A percentile compares a stretch with the other conserved stretches of the same genome.
These are phyloP conservation scores for Eilema depressum DNA, from an alignment of 2,888 invertebrate genomes.

Conservation along the genomic window DNA sequence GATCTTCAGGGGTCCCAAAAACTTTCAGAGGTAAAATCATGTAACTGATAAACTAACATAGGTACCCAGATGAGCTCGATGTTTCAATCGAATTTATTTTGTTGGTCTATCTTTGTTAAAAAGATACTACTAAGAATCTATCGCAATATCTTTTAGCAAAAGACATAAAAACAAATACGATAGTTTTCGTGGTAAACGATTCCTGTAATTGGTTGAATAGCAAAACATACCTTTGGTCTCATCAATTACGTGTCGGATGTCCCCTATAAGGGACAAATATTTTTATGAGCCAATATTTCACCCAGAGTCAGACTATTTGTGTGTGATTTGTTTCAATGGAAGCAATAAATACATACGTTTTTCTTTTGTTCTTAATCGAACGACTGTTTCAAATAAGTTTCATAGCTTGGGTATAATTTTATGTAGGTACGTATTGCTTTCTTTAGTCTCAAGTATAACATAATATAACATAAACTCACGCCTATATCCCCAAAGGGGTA, in stretches of 20 bases:
- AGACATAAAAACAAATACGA: background rate
- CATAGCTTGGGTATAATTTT: background rate
- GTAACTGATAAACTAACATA: no score
- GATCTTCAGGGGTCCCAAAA: no score
- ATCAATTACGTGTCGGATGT: background rate
- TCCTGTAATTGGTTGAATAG: slow-evolving; percentile 10
- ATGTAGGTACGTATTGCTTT: no score
- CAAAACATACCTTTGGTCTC: background rate
- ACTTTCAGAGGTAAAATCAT: no score
- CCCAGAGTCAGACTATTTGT: background rate
- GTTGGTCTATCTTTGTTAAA: no score
- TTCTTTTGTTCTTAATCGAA: background rate
- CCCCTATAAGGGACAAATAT: slow-evolving; percentile 17
- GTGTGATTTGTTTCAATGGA: slow-evolving; percentile 10
- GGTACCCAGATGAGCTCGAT: no score
- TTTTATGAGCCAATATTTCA: slow-evolving; percentile 12
- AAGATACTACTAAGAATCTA: no score
- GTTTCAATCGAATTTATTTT: no score
- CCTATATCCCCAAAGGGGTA: no score
- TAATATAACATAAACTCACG: no score
- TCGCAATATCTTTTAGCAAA: background rate
- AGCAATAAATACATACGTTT: background rate
- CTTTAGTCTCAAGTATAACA: no score
- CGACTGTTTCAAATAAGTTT: background rate
- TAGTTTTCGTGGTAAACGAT: slow-evolving; percentile 3